These are phyloP conservation scores for Aphelocoma coerulescens DNA, from an alignment of 2,113 vertebrate genomes.

Conservation along the genomic window DNA sequence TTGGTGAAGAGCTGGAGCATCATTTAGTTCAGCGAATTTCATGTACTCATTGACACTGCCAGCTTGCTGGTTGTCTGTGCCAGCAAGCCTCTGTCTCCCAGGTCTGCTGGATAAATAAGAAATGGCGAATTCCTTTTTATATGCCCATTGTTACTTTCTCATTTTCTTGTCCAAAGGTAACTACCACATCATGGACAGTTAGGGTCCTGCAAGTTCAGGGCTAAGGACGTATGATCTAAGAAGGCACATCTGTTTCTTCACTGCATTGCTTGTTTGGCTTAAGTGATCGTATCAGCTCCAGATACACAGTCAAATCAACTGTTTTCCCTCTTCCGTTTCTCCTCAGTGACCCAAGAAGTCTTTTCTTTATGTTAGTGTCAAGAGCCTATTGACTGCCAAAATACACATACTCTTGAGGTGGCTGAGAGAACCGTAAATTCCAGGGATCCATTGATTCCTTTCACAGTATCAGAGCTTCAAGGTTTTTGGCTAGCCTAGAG, in stretches of 20 bases:
- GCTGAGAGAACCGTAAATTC: background rate
- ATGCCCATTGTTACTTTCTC: background rate
- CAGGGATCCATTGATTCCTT: background rate
- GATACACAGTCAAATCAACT: background rate
- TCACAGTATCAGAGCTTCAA: background rate
- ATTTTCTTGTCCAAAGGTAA: background rate
- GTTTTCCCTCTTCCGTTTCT: background rate
- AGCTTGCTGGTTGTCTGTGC: background rate
- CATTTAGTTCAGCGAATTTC: background rate
- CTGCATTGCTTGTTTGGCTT: background rate
- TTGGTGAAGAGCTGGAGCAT: background rate
- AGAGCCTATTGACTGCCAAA: background rate
- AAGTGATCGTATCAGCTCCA: background rate
- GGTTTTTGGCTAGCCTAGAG: background rate
- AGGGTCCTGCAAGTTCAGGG: background rate
- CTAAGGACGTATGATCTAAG: background rate
- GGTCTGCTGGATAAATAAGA: background rate
- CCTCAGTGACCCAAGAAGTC: background rate
- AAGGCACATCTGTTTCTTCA: background rate
- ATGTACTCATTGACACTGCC: rapidly evolving
- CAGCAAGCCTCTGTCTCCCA: background rate
- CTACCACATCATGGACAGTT: background rate
- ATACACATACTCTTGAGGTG: background rate
- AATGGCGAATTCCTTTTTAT: background rate
- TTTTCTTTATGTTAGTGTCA: background rate